Base-by-base conservation (phyloP, 1,140 invertebrate genomes). In the Drosophila grimshawi region DNA sequence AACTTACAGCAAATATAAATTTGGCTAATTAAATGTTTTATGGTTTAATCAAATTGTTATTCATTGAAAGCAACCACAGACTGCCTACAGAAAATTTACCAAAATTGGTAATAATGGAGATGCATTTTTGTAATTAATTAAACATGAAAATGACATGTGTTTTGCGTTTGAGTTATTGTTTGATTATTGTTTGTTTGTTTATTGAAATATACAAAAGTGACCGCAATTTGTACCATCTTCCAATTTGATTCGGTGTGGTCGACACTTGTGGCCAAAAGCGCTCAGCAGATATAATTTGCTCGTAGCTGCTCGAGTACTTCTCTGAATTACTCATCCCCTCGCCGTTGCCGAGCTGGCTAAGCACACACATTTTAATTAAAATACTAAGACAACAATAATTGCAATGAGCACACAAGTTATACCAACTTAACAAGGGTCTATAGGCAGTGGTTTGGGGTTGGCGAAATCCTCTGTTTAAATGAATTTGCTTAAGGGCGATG, bases 351-450 rank as follows among this genome's bases (percentile, higher is more conserved):
- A 30, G 3, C 52, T 39, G 35, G 56, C 63, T 53, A 81, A 79
- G 67, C 78, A 89, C 89, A 88, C 80, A 89, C 77, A 79, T 89
- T 88, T 88, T 88, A 88, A 88, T 88, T 88, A 89, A 88, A 88
- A 88, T 83, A 89, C 83, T 83, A 89, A 88, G 80, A 79, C 85
- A 88, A 83, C 83, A 89, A 80, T 83, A 88, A 89, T 82, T 67
- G 55, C 60, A 29, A 62, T 43, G 29, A 62, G 45, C 43, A 29
- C 35, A 27, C 11, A 48, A 48, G 8, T 45, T 29, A 6, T 30
- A 59, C 10, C 30, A 48, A 27, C 53, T 27, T 7, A 43, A 43
- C 39, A 29, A 11, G 19, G 7, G 2, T 3, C 8, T 27, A 32
- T n/a, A 3, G 32, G 8, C 3, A 8, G 7, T 4, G 32, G 2